Conservation (phyloP, 2,888 invertebrate genomes). For the Leptinotarsa juncta region DNA sequence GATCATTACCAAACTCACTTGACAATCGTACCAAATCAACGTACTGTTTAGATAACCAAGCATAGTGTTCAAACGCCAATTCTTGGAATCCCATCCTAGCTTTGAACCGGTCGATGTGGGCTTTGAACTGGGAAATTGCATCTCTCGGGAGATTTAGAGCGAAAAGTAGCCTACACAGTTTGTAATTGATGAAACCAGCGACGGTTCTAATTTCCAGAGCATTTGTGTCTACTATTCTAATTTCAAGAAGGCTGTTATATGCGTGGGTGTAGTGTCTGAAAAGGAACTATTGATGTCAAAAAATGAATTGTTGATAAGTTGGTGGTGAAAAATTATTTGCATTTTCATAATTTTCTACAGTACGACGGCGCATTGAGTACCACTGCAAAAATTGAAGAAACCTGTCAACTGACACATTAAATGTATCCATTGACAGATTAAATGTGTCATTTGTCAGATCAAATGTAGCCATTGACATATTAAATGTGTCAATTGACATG, state of each 20-base stretch:
- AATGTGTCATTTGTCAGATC: no score
- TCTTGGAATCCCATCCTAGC: slow-evolving; percentile 84
- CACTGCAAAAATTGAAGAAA: no score
- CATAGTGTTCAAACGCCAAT: slow-evolving; percentile 92
- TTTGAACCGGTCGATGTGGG: slow-evolving; percentile 91
- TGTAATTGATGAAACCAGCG: slow-evolving; percentile 96
- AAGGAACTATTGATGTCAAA: slow-evolving; percentile 31
- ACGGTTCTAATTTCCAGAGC: slow-evolving; percentile 92
- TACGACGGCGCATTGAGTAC: no score
- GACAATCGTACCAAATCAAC: slow-evolving; percentile 54
- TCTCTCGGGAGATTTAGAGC: slow-evolving; percentile 90
- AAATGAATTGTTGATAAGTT: slow-evolving; percentile 3
- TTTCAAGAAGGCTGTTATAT: slow-evolving; percentile 90
- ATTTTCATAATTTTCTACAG: no score
- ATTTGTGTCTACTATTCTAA: slow-evolving; percentile 90
- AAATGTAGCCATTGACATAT: no score
- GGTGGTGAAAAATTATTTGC: not conserved
- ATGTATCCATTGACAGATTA: no score
- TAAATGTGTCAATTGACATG: no score
- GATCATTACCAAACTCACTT: not conserved
- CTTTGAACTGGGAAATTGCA: slow-evolving; percentile 93
- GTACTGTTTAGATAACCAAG: slow-evolving; percentile 95
- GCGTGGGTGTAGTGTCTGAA: slow-evolving; percentile 85
- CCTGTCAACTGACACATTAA: no score
- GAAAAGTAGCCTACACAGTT: slow-evolving; percentile 93